phyloP scores from a whole-genome alignment of 2,113 vertebrate species.

The Tragelaphus strepsiceros region DNA sequence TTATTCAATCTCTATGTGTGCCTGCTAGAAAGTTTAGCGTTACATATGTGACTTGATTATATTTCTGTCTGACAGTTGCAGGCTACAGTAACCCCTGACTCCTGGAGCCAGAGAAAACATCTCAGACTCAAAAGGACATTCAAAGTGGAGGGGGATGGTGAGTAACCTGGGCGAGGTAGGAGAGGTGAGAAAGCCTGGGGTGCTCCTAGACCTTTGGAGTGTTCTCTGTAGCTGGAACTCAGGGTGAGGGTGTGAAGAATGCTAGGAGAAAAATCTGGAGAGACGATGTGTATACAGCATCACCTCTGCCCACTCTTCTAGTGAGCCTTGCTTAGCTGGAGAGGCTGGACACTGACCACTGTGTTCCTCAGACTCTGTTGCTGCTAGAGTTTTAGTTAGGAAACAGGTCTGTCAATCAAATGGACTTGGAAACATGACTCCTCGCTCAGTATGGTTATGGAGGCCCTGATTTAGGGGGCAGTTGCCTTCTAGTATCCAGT shows the following conservation, averaged over 20 bases:
- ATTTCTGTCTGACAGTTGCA: not conserved
- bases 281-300: not conserved
- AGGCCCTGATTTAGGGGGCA: not conserved
- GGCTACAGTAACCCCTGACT: not conserved
- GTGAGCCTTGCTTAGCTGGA: not conserved
- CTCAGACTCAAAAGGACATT: not conserved
- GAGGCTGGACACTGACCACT: not conserved
- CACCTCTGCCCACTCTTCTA: not conserved
- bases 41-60: not conserved
- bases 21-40: not conserved
- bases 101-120: not conserved
- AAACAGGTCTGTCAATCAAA: not conserved
- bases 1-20: not conserved
- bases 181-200: not conserved
- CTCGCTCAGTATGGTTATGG: not conserved
- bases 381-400: not conserved
- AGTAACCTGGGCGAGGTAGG: not conserved
- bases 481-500: not conserved
- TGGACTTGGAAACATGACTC: not conserved
- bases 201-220: not conserved
- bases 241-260: not conserved
- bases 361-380: not conserved
- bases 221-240: not conserved
- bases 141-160: not conserved
- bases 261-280: not conserved